Base-by-base conservation (phyloP, 2,888 invertebrate genomes). In the Chrysotoxum bicinctum region DNA sequence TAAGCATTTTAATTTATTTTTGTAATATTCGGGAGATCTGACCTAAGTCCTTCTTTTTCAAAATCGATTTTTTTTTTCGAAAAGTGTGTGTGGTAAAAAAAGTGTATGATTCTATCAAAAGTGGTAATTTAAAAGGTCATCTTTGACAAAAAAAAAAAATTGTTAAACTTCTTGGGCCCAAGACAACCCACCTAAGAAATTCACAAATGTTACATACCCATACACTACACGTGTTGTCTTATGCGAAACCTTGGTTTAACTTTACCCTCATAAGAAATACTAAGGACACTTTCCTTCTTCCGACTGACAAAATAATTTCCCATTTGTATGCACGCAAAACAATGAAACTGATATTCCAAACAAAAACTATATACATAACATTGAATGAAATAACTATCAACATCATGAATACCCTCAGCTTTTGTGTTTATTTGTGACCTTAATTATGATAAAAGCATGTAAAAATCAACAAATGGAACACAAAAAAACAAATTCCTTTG, bases 391-490 rank as follows among this genome's bases (percentile, higher is more conserved):
- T 43, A 43, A 43, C 45, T 45, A 45, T 19, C 45, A 45, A 19
- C 45, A 45, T 45, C 45, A 45, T 45, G 45, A 45, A 45, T 45
- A 19, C 0, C 21, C 7, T 14, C 21, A 3, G 23, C 50, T 50
- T n/a, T 50, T 50, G 50, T 50, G 50, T 50, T 23, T 50, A 21
- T 48, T 23, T 50, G 50, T 50, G 23, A 50, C 50, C 50, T 50
- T 50, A 50, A 50, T 50, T n/a, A 50, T 48, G 48, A 48, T 48
- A 23, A 48, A 48, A 48, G 48, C 48, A 48, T 50, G 23, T 50
- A 26, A 50, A 23, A 50, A 21, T 50, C 50, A 50, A 48, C 50
- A 50, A 50, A 50, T 48, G 48, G 26, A 26, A 26, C 4, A 26
- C 4, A 4, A 26, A 26, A 26, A 48, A 48, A 10, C 14, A 48